Evolutionary conservation across 2,888 invertebrate species (phyloP).

Genomic region (Strigamia maritima): DNA sequence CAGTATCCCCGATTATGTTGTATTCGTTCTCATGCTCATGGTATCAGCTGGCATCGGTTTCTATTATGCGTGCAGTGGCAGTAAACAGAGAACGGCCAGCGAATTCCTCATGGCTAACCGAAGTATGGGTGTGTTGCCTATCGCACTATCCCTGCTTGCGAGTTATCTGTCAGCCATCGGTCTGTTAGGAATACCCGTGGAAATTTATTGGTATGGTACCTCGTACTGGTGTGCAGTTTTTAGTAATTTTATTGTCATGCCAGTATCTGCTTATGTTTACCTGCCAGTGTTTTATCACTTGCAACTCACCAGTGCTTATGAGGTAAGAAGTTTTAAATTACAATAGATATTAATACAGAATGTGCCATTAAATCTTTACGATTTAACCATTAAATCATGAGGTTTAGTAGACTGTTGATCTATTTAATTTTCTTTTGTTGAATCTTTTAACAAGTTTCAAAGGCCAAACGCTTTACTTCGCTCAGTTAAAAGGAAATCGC

Average conservation of each 20-base stretch:
- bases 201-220: constrained; percentile 78
- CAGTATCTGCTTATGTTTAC: constrained; percentile 63
- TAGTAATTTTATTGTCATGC: constrained; percentile 51
- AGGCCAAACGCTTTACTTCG: no score
- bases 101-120: constrained; percentile 80
- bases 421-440: no score
- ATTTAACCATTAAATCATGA: background rate
- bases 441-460: no score
- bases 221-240: constrained; percentile 59
- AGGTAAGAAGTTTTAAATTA: constrained; percentile 59
- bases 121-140: constrained; percentile 80
- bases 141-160: constrained; percentile 82
- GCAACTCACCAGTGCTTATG: constrained; percentile 77
- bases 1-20: constrained; percentile 65
- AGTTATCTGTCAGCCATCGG: constrained; percentile 89
- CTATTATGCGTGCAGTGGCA: constrained; percentile 74
- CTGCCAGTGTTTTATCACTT: constrained; percentile 82
- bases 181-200: constrained; percentile 82
- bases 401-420: background rate
- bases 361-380: no score
- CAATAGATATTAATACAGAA: background rate
- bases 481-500: no score
- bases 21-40: constrained; percentile 66
- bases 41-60: constrained; percentile 79
- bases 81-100: constrained; percentile 68